Conservation (phyloP, 2,888 invertebrate species). For the Celastrina argiolus region DNA sequence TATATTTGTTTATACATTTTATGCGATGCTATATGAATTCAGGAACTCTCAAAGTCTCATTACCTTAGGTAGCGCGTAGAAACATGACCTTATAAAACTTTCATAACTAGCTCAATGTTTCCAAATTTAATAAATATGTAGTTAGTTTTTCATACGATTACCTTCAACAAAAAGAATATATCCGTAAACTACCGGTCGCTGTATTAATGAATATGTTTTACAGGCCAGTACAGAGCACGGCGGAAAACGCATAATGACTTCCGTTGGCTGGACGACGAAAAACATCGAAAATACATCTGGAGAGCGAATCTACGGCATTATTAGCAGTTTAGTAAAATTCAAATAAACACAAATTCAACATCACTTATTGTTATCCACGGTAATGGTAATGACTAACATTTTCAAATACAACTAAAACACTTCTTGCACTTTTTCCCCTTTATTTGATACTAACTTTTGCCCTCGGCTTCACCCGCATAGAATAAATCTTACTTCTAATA, state of each 20-base stretch:
- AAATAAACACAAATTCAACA: background rate
- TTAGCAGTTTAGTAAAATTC: slow-evolving; percentile 31
- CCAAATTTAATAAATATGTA: background rate
- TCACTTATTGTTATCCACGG: too few species aligned
- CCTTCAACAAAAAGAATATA: slow-evolving; percentile 41
- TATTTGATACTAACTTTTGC: too few species aligned
- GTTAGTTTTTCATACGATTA: slow-evolving; percentile 6
- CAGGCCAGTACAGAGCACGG: slow-evolving; percentile 59
- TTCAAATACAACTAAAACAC: too few species aligned
- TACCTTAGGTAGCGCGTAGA: too few species aligned
- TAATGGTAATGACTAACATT: too few species aligned
- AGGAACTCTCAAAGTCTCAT: too few species aligned
- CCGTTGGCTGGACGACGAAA: slow-evolving; percentile 61
- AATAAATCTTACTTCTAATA: too few species aligned
- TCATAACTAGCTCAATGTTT: background rate
- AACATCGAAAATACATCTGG: slow-evolving; percentile 63
- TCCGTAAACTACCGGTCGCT: slow-evolving; percentile 50
- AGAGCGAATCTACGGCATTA: slow-evolving; percentile 34
- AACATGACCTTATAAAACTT: background rate
- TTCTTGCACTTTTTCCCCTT: too few species aligned
- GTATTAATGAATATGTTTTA: slow-evolving; percentile 73
- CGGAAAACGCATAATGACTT: slow-evolving; percentile 76
- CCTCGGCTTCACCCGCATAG: too few species aligned
- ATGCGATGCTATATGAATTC: too few species aligned
- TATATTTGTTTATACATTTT: background rate